Conservation (phyloP, 64 coral and sea anemone genomes). For the Orbicella faveolata region DNA sequence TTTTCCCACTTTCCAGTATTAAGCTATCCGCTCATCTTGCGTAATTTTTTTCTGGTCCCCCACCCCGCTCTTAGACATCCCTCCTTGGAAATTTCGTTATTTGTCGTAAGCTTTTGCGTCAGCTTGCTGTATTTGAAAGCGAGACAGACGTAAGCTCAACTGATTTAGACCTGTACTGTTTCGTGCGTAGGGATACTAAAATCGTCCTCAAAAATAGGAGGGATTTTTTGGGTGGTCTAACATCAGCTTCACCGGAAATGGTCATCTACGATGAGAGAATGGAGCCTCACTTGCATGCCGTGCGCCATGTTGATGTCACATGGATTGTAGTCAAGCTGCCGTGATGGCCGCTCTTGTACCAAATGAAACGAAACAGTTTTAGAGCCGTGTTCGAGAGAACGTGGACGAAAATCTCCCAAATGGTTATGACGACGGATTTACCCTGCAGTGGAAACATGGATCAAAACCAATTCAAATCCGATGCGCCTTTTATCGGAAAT, state of each 20-base stretch:
- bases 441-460: constrained; percentile 58
- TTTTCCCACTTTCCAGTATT: no score
- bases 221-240: neutral
- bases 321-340: constrained; percentile 7
- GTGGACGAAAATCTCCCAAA: constrained; percentile 78
- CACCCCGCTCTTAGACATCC: neutral
- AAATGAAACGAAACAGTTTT: constrained; percentile 48
- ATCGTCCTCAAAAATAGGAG: neutral
- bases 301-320: constrained; percentile 53
- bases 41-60: neutral
- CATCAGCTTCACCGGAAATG: constrained; percentile 1
- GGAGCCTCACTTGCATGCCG: constrained; percentile 28
- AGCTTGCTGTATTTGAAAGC: constrained; percentile 12
- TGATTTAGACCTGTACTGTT: neutral
- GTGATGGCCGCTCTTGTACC: constrained; percentile 7
- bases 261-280: neutral
- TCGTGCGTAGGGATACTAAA: neutral
- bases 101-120: constrained; percentile 28
- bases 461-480: constrained; percentile 68
- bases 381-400: constrained; percentile 86
- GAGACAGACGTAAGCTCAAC: neutral
- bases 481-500: constrained; percentile 54
- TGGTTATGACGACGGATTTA: constrained; percentile 82
- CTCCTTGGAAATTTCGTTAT: neutral
- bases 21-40: no score